These are phyloP conservation scores for Philotrypesis tridentata DNA, from an alignment of 1,140 invertebrate genomes.

Conservation along the genomic window DNA sequence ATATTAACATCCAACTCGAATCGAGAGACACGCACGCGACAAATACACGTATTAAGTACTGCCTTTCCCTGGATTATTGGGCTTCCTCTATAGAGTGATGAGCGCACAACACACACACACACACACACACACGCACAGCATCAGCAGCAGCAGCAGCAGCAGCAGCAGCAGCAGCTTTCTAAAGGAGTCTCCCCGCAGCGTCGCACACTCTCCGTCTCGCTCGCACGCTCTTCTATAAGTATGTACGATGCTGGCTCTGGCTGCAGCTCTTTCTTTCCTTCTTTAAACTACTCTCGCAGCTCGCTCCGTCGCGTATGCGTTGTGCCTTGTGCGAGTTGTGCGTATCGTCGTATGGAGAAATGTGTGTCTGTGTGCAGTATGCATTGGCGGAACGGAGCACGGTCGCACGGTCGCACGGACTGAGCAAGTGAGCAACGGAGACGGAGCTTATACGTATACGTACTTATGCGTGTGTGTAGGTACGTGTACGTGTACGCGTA, in stretches of 20 bases:
- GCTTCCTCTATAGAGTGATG: neutral
- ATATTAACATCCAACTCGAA: too few relatives aligned
- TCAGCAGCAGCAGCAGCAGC: neutral
- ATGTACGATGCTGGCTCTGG: neutral
- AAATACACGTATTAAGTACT: neutral
- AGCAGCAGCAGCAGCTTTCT: neutral
- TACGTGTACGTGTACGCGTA: neutral
- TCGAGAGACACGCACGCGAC: neutral
- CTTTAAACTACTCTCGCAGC: neutral
- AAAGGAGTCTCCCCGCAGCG: neutral
- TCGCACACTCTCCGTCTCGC: neutral
- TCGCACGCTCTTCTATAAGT: neutral
- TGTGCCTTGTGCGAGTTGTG: too few relatives aligned
- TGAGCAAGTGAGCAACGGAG: too few relatives aligned
- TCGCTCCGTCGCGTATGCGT: too few relatives aligned
- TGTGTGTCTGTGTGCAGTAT: neutral
- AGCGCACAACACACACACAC: too few relatives aligned
- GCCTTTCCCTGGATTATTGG: neutral
- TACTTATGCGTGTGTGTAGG: neutral
- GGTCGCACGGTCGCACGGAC: too few relatives aligned
- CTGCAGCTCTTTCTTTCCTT: slow-evolving; percentile 1
- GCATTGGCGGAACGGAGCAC: neutral
- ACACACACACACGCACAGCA: too few relatives aligned
- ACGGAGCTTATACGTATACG: too few relatives aligned
- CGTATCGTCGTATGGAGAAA: neutral